A percentile compares a stretch with the other conserved stretches of the same genome.
phyloP scores from a whole-genome alignment of 2,888 invertebrate genomes.

The Plebejus argus region DNA sequence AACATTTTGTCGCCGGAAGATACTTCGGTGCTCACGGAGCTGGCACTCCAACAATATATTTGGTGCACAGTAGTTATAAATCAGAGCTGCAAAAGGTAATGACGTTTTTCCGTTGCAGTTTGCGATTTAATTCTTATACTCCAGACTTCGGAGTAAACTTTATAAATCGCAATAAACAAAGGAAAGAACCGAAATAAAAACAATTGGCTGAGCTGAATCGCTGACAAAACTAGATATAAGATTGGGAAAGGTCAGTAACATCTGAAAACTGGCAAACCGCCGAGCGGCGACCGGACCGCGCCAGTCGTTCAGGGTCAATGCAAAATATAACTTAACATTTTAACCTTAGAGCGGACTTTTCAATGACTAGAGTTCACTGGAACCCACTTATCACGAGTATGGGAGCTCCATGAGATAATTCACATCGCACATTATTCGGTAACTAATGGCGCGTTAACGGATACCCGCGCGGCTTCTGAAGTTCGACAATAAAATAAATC shows the following conservation, averaged over 20 bases:
- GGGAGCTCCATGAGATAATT: slow-evolving; percentile 32
- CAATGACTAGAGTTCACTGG: slow-evolving; percentile 37
- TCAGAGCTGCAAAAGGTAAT: not conserved
- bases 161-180: slow-evolving; percentile 1
- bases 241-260: slow-evolving; percentile 50
- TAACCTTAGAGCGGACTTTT: slow-evolving; percentile 43
- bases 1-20: slow-evolving; percentile 30
- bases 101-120: not conserved
- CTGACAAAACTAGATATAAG: slow-evolving; percentile 42
- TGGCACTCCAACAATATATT: not conserved
- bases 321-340: slow-evolving; percentile 41
- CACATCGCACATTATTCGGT: slow-evolving; percentile 38
- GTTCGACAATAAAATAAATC: slow-evolving; percentile 31
- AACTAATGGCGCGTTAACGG: slow-evolving; percentile 36
- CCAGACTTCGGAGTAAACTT: not conserved
- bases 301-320: slow-evolving; percentile 36
- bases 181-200: slow-evolving; percentile 2
- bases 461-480: slow-evolving; percentile 25
- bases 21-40: not conserved
- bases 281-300: slow-evolving; percentile 42
- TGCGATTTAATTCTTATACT: not conserved
- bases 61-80: not conserved
- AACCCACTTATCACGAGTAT: slow-evolving; percentile 33
- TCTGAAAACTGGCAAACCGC: slow-evolving; percentile 46
- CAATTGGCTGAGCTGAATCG: slow-evolving; percentile 35